Evolutionary conservation across 2,797 vertebrate species (phyloP), one percentile per base, ranked within the genome.

Genomic region (Gallinago solitaria): DNA sequence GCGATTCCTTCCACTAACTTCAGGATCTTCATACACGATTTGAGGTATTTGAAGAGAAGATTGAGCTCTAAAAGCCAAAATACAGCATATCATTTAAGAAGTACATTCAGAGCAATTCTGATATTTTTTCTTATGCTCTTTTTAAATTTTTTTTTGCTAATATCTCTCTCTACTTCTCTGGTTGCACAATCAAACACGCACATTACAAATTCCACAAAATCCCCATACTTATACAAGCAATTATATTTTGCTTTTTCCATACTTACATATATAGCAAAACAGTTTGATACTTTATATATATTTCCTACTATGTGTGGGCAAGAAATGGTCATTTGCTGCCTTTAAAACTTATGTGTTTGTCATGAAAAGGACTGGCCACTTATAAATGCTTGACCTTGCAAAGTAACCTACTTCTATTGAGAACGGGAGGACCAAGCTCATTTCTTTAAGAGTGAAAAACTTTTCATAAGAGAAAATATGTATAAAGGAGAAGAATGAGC

Each of bases 1-100:
- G 76, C 98, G 98, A 97, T 99, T 98, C 69, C 95, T 97, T 96
- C 99, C 99, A 16, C 95, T 97, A 63, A 99, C 96, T 45, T 97
- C 95, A 56, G 91, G 97, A 89, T 98, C 97, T 78, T 98, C 96
- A 70, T 90, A 88, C 12, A 69, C 91, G 63, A 97, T 89, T 88
- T 41, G 89, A 87, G 97, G 92, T 37, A 96, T 77, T 3, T 96
- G 97, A 95, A 96, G 56, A 73, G 97, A 97, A 84, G 98, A 82
- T 41, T 95, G 83, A 86, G 96, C 59, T 85, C 99, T 99, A 96
- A 92, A 93, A 95, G 95, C 37, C 25, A 96, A 89, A 96, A 95
- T 56, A 91, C 28, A 96, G 61, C 32, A 69, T 39, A 47, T 39
- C 3, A 76, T 54, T 69, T 63, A 71, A 61, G 32, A 80, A 91